These are phyloP conservation scores for Nomada ruficornis DNA, from an alignment of 2,888 invertebrate species.

Conservation along the genomic window DNA sequence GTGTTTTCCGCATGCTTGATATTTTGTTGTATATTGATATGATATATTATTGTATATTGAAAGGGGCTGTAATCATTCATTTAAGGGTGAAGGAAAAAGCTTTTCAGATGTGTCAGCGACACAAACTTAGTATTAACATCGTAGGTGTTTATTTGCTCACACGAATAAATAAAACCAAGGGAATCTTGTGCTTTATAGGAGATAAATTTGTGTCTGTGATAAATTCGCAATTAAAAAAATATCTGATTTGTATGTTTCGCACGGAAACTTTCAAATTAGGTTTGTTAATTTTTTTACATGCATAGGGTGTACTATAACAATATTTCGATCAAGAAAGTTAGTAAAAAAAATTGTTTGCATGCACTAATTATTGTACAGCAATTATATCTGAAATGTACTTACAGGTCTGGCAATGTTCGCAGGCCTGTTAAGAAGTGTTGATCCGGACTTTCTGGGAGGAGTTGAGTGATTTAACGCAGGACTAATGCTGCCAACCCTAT, in stretches of 20 bases:
- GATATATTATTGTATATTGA: too few relatives aligned
- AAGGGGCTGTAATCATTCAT: too few relatives aligned
- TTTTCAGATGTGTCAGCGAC: too few relatives aligned
- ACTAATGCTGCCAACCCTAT: constrained; percentile 84
- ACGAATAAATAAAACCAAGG: neutral
- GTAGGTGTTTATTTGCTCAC: constrained; percentile 38
- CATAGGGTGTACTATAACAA: neutral
- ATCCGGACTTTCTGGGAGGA: constrained; percentile 86
- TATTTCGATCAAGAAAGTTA: neutral
- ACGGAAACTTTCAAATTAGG: neutral
- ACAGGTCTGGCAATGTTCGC: constrained; percentile 89
- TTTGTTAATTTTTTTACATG: constrained; percentile 4
- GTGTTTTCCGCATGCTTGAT: too few relatives aligned
- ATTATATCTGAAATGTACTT: constrained; percentile 83
- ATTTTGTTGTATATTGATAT: too few relatives aligned
- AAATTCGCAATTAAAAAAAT: neutral
- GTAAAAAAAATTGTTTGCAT: neutral
- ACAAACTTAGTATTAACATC: neutral
- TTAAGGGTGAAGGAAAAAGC: too few relatives aligned
- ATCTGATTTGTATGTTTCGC: neutral
- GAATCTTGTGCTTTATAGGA: neutral
- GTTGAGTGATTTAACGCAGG: constrained; percentile 85
- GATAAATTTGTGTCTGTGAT: neutral
- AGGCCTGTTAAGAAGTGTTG: constrained; percentile 88
- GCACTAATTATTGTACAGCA: neutral